Evolutionary conservation across 1,140 invertebrate species (phyloP).

Genomic region (Leptestheria dahalacensis): DNA sequence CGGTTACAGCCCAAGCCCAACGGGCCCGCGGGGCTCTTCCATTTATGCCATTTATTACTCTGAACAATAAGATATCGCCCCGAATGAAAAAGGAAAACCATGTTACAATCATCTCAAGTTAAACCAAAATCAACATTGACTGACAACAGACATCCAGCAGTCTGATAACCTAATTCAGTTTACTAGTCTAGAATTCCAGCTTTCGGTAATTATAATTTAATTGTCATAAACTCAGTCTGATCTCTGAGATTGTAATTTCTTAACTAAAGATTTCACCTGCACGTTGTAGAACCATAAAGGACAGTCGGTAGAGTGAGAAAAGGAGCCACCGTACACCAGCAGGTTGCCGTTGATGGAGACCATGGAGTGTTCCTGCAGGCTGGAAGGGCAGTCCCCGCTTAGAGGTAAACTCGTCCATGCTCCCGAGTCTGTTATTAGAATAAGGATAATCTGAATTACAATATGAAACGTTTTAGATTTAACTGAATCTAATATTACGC

Average conservation of each 20-base stretch:
- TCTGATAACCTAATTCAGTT: no score
- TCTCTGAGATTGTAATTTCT: constrained; percentile 15
- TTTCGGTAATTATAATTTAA: not conserved
- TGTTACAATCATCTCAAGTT: no score
- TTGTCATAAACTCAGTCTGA: constrained; percentile 3
- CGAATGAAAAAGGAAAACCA: no score
- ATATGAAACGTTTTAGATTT: no score
- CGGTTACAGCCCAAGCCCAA: constrained; percentile 26
- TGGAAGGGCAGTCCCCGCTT: constrained; percentile 37
- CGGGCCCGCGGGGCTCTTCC: constrained; percentile 34
- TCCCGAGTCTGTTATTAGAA: constrained; percentile 23
- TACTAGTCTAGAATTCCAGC: no score
- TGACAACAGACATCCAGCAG: no score
- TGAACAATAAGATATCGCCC: constrained; percentile 29
- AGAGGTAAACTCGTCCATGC: constrained; percentile 29
- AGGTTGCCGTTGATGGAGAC: constrained; percentile 56
- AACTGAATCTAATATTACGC: no score
- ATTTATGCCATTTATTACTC: constrained; percentile 45
- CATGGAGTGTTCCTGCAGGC: constrained; percentile 68
- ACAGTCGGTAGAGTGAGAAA: constrained; percentile 59
- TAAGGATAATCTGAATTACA: not conserved
- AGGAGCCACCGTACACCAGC: constrained; percentile 79
- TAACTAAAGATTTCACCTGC: not conserved
- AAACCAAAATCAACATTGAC: no score
- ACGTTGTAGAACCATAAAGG: constrained; percentile 52